Percentiles rank a stretch among this genome's conserved stretches.
Conservation (phyloP, 2,888 invertebrate genomes). For the Synanthedon formicaeformis region DNA sequence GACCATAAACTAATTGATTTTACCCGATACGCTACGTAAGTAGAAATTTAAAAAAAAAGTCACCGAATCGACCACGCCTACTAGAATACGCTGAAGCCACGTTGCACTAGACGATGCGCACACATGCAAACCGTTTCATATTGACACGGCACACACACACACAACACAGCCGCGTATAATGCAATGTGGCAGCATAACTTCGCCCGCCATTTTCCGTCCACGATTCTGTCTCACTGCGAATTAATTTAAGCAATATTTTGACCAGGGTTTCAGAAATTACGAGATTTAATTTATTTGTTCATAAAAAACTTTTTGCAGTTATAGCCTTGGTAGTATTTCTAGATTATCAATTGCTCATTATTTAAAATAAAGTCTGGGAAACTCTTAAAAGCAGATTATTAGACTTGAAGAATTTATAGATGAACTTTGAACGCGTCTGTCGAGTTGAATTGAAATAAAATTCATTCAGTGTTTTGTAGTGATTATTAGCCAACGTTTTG, state of each 20-base stretch:
- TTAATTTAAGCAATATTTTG: too few species aligned
- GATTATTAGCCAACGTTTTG: slow-evolving; percentile 57
- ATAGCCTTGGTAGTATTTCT: too few species aligned
- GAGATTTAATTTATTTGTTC: too few species aligned
- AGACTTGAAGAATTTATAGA: slow-evolving; percentile 5
- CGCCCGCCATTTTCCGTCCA: slow-evolving; percentile 33
- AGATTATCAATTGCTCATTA: too few species aligned
- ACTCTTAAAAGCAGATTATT: neutral
- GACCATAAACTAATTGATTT: too few species aligned
- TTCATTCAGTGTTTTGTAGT: slow-evolving; percentile 27
- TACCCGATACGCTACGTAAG: too few species aligned
- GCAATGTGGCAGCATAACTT: slow-evolving; percentile 27
- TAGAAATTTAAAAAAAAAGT: too few species aligned
- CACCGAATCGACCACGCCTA: slow-evolving; percentile 31
- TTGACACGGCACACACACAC: slow-evolving; percentile 14
- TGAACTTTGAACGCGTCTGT: slow-evolving; percentile 12
- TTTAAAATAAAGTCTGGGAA: neutral
- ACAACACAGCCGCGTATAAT: slow-evolving; percentile 21
- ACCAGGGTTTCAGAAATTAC: too few species aligned
- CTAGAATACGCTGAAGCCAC: slow-evolving; percentile 34
- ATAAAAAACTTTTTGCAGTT: too few species aligned
- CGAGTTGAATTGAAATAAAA: slow-evolving; percentile 12
- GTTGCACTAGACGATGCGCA: slow-evolving; percentile 33
- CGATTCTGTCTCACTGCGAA: too few species aligned
- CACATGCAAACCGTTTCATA: slow-evolving; percentile 18